Base-by-base conservation (phyloP, 2,888 invertebrate genomes). In the Tupiocoris notatus region DNA sequence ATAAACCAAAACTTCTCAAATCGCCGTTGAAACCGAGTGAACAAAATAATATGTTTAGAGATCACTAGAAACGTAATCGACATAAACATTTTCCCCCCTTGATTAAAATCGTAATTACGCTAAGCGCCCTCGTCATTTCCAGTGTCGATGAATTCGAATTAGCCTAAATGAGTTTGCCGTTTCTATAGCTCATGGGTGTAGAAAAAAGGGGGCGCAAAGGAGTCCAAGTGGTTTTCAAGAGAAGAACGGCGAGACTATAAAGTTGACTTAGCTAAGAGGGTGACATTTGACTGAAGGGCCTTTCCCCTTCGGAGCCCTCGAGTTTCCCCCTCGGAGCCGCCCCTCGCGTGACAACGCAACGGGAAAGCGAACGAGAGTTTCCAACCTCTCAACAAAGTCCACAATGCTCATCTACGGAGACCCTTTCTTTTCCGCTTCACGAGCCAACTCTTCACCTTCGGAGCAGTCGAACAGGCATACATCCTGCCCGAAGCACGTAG, bases 221-320 rank as follows among this genome's bases (percentile, higher is more conserved):
- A 39, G 39, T 39, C 39, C 39, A 39, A 39, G 39, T 39, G 39
- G 39, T 39, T 39, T 3, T 12, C 39, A 39, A 39, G 63, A 12
- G 17, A 22, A 63, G 63, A 22, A 63, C 39, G 39, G 2, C 22
- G 22, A 63, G 63, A 22, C 23, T 22, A n/a, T 63, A 20, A 63
- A 63, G 63, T 63, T 63, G 63, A 63, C 63, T 63, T 63, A 63
- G 63, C 63, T 63, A 63, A 63, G 63, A 63, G 63, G 63, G 63
- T 63, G 63, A 63, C 63, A 63, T 63, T 63, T 63, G 63, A 63
- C 63, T 63, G 63, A 63, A 63, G 63, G 22, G 63, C 63, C 39
- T 39, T 12, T 39, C 12, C 39, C 39, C 39, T 39, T 39, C 39
- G 12, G 22, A 63, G 23, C 12, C 63, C 63, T 63, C 23, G 63